These are phyloP conservation scores for Pseudochirops corinnae DNA, from an alignment of 2,797 vertebrate genomes.

Conservation along the genomic window DNA sequence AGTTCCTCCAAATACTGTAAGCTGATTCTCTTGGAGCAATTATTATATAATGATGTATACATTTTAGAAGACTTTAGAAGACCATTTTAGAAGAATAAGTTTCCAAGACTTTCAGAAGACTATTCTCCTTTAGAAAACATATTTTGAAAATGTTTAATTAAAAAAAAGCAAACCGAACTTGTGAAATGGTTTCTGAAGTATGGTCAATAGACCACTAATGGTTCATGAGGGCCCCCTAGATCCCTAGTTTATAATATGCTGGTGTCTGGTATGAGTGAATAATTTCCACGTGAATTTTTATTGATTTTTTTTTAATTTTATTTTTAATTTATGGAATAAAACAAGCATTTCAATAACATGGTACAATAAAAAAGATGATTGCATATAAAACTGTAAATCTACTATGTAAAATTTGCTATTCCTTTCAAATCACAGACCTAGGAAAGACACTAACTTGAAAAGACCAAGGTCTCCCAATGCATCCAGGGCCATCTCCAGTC, in stretches of 20 bases:
- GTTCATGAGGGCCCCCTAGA: background rate
- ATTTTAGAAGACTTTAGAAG: background rate
- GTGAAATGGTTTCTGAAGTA: background rate
- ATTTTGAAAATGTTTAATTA: background rate
- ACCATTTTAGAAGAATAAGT: background rate
- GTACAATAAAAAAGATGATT: background rate
- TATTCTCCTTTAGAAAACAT: background rate
- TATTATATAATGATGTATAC: background rate
- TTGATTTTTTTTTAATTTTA: background rate
- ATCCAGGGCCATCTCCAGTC: too few relatives aligned
- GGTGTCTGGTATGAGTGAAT: background rate
- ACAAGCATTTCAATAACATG: background rate
- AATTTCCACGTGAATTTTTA: background rate
- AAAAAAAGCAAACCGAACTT: background rate
- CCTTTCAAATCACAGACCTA: background rate
- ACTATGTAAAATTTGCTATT: background rate
- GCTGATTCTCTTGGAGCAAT: background rate
- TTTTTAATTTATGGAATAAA: background rate
- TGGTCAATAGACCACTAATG: background rate
- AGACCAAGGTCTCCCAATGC: too few relatives aligned
- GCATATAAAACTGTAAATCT: background rate
- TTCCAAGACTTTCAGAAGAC: background rate
- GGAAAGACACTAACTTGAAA: too few relatives aligned
- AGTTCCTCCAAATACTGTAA: background rate
- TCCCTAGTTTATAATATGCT: background rate